Percentiles rank a stretch among this genome's conserved stretches.
phyloP scores from a whole-genome alignment of 2,888 invertebrate species.

The Halictus quadricinctus region DNA sequence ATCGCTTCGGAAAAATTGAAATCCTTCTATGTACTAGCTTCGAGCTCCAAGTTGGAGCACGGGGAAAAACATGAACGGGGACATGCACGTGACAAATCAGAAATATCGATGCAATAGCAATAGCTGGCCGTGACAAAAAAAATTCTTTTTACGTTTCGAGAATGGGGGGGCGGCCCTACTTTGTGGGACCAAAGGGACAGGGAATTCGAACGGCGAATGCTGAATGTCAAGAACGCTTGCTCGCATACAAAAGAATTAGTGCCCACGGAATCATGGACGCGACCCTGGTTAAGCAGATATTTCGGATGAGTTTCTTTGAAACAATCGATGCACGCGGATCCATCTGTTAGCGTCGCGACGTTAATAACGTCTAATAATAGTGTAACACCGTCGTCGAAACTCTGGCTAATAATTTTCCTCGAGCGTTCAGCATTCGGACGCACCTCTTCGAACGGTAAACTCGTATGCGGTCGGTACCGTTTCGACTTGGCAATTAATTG shows the following conservation, averaged over 20 bases:
- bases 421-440: conserved; percentile 24
- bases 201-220: background rate
- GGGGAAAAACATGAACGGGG: background rate
- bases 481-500: conserved; percentile 22
- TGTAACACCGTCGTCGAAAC: conserved; percentile 25
- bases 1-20: background rate
- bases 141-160: background rate
- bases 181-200: background rate
- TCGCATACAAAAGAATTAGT: background rate
- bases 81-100: background rate
- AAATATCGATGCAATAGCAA: too few species aligned
- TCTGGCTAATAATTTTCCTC: conserved; percentile 26
- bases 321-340: conserved; percentile 30
- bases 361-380: conserved; percentile 55
- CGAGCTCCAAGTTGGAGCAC: background rate
- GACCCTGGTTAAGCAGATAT: background rate
- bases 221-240: background rate
- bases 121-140: too few species aligned
- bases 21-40: background rate
- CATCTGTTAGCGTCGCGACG: conserved; percentile 43
- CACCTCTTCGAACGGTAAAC: conserved; percentile 3
- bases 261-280: background rate
- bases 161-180: background rate
- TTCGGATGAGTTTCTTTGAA: conserved; percentile 21
- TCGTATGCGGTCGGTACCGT: background rate